phyloP scores from a whole-genome alignment of 1,140 invertebrate genomes.

The Pseudachorutes palmiensis region DNA sequence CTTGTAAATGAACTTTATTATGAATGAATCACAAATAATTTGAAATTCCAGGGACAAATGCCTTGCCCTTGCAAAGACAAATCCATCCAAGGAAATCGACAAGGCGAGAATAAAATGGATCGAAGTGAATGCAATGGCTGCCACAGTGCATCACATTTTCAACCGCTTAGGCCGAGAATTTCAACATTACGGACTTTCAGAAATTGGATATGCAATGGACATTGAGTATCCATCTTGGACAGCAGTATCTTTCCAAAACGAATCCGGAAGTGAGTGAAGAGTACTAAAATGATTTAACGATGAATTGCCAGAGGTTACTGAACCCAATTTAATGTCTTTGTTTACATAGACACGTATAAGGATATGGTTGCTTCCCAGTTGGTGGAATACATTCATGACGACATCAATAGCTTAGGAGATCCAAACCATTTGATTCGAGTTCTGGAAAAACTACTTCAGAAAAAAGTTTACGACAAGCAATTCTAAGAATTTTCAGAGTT shows the following conservation, averaged over 20 bases:
- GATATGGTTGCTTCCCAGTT: neutral
- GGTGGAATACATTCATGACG: neutral
- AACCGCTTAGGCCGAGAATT: neutral
- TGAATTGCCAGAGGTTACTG: too few relatives aligned
- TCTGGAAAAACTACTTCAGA: slow-evolving; percentile 16
- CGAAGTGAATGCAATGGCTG: slow-evolving; percentile 16
- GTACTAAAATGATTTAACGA: neutral
- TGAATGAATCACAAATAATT: neutral
- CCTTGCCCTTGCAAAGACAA: neutral
- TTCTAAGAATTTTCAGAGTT: neutral
- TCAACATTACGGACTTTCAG: slow-evolving; percentile 5
- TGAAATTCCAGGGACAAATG: slow-evolving; percentile 10
- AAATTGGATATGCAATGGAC: neutral
- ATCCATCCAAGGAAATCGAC: slow-evolving; percentile 1
- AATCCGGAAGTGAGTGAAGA: neutral
- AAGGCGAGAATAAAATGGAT: slow-evolving; percentile 21
- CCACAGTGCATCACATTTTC: slow-evolving; percentile 18
- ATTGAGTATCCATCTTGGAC: slow-evolving; percentile 14
- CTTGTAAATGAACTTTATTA: neutral
- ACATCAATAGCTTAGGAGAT: slow-evolving; percentile 9
- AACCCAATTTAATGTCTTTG: too few relatives aligned
- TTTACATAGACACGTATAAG: slow-evolving; percentile 14
- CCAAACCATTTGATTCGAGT: slow-evolving; percentile 15
- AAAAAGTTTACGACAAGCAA: slow-evolving; percentile 1
- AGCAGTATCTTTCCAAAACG: neutral